Conservation (phyloP, 2,888 invertebrate species). For the Andrena flavipes region DNA sequence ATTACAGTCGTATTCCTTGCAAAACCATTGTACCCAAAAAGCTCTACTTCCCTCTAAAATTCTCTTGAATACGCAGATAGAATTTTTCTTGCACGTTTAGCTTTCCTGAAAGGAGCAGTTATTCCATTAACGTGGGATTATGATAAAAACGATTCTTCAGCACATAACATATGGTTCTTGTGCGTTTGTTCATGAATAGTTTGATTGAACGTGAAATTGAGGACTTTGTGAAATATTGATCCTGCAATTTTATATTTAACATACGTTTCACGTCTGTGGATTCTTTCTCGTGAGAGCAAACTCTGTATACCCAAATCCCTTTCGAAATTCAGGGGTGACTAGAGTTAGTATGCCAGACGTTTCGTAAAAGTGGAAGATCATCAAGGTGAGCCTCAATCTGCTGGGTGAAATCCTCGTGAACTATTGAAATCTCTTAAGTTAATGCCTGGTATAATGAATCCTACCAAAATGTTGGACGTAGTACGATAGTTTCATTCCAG, state of each 20-base stretch:
- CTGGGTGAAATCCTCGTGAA: slow-evolving; percentile 27
- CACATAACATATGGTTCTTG: too few relatives aligned
- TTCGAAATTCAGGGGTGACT: slow-evolving; percentile 26
- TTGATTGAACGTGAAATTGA: too few relatives aligned
- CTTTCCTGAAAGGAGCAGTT: too few relatives aligned
- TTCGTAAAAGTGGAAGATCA: slow-evolving; percentile 24
- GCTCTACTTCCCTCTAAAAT: not conserved
- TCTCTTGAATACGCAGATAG: not conserved
- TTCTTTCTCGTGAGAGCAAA: not conserved
- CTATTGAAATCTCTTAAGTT: slow-evolving; percentile 32
- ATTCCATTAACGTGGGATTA: too few relatives aligned
- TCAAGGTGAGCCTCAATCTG: slow-evolving; percentile 12
- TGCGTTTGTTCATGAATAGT: too few relatives aligned
- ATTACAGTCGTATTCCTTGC: slow-evolving; percentile 16
- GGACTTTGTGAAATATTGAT: too few relatives aligned
- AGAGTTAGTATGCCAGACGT: not conserved
- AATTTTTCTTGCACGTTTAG: not conserved
- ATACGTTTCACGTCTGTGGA: not conserved
- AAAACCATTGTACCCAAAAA: not conserved
- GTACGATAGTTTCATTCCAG: not conserved
- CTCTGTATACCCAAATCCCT: not conserved
- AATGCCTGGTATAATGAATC: slow-evolving; percentile 37
- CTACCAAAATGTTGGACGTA: not conserved
- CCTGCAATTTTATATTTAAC: not conserved
- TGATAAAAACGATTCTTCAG: too few relatives aligned